Conservation (phyloP, 1,140 invertebrate species). For the Calycopis cecrops region DNA sequence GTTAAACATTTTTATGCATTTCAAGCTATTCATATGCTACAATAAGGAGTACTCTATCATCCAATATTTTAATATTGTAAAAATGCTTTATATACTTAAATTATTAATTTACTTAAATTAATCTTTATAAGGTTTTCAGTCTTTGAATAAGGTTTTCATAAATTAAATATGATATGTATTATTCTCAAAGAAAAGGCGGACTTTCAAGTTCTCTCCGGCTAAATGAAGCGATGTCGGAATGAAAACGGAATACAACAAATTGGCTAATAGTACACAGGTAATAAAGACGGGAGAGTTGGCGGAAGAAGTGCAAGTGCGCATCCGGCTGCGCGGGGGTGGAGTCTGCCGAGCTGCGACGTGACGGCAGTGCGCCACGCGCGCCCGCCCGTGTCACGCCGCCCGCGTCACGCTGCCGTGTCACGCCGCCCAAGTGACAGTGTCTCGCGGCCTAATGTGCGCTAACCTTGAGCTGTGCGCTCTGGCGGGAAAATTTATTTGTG, state of each 20-base stretch:
- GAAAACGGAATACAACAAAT: constrained; percentile 27
- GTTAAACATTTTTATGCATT: no score
- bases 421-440: not conserved
- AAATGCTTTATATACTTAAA: no score
- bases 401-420: not conserved
- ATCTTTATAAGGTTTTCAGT: no score
- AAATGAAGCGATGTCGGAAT: constrained; percentile 6
- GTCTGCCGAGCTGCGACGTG: constrained; percentile 42
- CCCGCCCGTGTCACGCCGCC: constrained; percentile 35
- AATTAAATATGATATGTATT: no score
- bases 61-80: no score
- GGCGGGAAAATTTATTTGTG: constrained; percentile 15
- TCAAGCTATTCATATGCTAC: no score
- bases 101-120: no score
- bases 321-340: constrained; percentile 45
- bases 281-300: constrained; percentile 43
- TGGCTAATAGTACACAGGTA: constrained; percentile 36
- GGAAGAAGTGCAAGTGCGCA: constrained; percentile 62
- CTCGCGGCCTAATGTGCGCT: no score
- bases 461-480: no score
- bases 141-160: no score
- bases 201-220: constrained; percentile 9
- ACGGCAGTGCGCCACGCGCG: constrained; percentile 63
- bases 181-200: not conserved
- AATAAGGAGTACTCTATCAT: no score